phyloP scores from a whole-genome alignment of 2,888 invertebrate genomes.

The Pristionchus exspectatus region DNA sequence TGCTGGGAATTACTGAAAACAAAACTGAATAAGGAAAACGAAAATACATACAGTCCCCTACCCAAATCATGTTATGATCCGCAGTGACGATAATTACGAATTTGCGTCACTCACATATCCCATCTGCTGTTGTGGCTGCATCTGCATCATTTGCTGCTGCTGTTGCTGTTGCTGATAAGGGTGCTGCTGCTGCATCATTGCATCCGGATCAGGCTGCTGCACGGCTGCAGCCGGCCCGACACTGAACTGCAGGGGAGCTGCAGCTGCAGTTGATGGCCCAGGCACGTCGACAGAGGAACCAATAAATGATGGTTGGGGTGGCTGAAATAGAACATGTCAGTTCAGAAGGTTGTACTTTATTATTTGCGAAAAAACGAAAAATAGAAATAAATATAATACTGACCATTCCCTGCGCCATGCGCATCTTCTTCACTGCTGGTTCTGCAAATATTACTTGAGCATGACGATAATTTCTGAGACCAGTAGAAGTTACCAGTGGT shows the following conservation, averaged over 20 bases:
- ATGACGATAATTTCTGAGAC: too few relatives aligned
- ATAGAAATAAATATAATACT: background rate
- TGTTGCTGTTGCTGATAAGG: background rate
- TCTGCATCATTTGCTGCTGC: slow-evolving; percentile 31
- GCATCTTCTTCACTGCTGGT: slow-evolving; percentile 61
- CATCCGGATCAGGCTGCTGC: background rate
- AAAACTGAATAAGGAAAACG: too few relatives aligned
- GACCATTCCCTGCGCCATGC: slow-evolving; percentile 21
- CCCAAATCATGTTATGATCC: too few relatives aligned
- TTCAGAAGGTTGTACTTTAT: too few relatives aligned
- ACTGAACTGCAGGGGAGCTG: background rate
- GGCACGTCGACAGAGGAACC: slow-evolving; percentile 2
- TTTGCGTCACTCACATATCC: background rate
- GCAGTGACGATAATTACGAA: too few relatives aligned
- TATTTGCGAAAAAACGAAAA: too few relatives aligned
- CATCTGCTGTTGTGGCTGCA: background rate
- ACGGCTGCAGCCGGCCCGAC: background rate
- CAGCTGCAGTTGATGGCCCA: background rate
- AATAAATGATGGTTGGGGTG: background rate
- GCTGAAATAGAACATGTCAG: too few relatives aligned
- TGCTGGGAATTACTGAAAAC: background rate
- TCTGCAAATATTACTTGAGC: slow-evolving; percentile 55
- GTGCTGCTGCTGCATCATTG: slow-evolving; percentile 52
- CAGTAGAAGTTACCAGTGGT: too few relatives aligned
- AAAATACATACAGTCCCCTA: too few relatives aligned